Evolutionary conservation across 2,888 invertebrate genomes (phyloP).

Genomic region (Incurvaria masculella): DNA sequence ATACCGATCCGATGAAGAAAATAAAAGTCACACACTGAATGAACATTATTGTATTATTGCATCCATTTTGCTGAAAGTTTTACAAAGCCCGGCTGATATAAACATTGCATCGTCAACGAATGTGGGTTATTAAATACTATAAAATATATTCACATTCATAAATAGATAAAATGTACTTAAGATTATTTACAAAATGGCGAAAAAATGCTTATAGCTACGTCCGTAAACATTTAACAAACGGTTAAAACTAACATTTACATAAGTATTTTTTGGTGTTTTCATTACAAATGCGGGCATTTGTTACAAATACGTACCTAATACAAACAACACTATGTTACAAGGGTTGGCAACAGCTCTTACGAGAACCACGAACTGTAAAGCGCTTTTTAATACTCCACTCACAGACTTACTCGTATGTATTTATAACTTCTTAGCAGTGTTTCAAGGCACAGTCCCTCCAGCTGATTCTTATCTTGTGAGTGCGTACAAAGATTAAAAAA

Average conservation of each 20-base stretch:
- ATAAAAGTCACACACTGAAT: too few relatives aligned
- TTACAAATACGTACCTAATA: not conserved
- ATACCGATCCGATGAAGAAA: too few relatives aligned
- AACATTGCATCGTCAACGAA: not conserved
- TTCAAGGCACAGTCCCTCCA: too few relatives aligned
- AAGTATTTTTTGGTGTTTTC: not conserved
- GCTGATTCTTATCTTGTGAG: too few relatives aligned
- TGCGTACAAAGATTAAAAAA: too few relatives aligned
- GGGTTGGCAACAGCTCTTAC: not conserved
- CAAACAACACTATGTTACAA: not conserved
- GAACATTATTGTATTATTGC: not conserved
- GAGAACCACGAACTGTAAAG: too few relatives aligned
- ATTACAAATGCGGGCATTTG: not conserved
- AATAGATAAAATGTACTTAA: constrained; percentile 53
- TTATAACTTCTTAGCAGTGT: too few relatives aligned
- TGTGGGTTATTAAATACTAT: not conserved
- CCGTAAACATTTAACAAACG: not conserved
- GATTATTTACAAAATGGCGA: constrained; percentile 52
- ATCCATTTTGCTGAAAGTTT: not conserved
- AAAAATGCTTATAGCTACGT: constrained; percentile 10
- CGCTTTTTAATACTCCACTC: too few relatives aligned
- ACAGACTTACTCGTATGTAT: too few relatives aligned
- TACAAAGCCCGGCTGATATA: not conserved
- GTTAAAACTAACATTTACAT: not conserved
- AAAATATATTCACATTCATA: constrained; percentile 23